Base-by-base conservation (phyloP, 1,140 invertebrate genomes). In the Drosophila novamexicana region DNA sequence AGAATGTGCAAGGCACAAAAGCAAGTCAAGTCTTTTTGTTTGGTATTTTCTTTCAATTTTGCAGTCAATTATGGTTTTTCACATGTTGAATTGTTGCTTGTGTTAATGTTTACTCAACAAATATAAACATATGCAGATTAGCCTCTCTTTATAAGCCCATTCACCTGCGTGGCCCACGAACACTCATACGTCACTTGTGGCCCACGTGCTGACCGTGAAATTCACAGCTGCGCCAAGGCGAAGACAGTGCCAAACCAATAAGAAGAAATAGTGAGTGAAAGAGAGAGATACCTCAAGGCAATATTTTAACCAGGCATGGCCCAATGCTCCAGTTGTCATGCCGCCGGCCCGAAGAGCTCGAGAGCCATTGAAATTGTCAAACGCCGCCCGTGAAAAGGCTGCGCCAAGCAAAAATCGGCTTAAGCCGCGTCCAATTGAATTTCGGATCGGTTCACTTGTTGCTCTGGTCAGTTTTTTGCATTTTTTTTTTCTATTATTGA, bases 311-410 rank as follows among this genome's bases (percentile, higher is more conserved):
- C 49, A 52, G 50, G 53, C 62, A 58, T 22, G 45, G 18, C 47
- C 64, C 64, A 69, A 29, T 89, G 84, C 83, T 88, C 83, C 77
- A 83, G 81, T 88, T 88, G 79, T 45, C 53, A 79, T 68, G 82
- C 70, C 74, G 62, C 54, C 44, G 59, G 80, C 39, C 74, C 77
- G 80, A 69, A 75, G 63, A 75, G 75, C 75, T 77, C 6, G 65
- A 83, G 74, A 67, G 67, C 84, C 68, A 88, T 88, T 84, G 80
- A 89, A 73, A 84, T 88, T 88, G 84, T 88, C 84, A 89, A 88
- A 88, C 85, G 85, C 84, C 84, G 77, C 70, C 70, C 67, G 75
- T 77, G 66, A 81, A 85, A 77, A 62, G 67, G 58, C 50, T 70
- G 50, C 53, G 61, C 39, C 78, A 65, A 62, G 70, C 81, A 58